phyloP scores from a whole-genome alignment of 2,888 invertebrate species.

The Lochmaea crataegi region DNA sequence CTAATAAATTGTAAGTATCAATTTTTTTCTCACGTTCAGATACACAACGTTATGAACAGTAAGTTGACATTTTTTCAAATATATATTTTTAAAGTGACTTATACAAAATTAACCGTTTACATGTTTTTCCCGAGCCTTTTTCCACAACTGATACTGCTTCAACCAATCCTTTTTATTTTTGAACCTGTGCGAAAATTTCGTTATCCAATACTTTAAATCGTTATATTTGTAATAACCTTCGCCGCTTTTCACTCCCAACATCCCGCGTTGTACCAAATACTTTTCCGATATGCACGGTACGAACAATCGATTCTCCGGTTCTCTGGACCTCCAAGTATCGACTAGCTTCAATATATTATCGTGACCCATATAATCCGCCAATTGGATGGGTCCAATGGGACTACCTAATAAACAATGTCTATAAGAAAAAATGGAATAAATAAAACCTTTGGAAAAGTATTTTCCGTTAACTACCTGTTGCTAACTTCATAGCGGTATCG shows the following conservation, averaged over 20 bases:
- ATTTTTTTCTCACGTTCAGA: not conserved
- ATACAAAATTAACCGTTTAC: not conserved
- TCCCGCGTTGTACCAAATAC: conserved; percentile 11
- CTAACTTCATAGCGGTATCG: conserved; percentile 24
- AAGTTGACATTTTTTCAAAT: not conserved
- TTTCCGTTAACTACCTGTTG: conserved; percentile 6
- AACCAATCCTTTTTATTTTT: conserved; percentile 29
- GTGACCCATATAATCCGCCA: conserved; percentile 28
- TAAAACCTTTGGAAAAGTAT: not conserved
- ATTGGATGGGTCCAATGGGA: conserved; percentile 24
- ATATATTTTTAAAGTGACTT: not conserved
- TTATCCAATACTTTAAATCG: conserved; percentile 28
- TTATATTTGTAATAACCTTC: conserved; percentile 31
- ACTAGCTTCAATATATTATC: conserved; percentile 17
- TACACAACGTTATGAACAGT: no score
- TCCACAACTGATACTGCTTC: conserved; percentile 27
- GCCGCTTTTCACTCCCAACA: conserved; percentile 22
- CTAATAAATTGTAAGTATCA: not conserved
- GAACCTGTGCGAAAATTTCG: conserved; percentile 12
- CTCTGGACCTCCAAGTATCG: conserved; percentile 5
- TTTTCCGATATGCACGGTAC: conserved; percentile 24
- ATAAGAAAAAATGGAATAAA: not conserved
- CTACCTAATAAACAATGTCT: not conserved
- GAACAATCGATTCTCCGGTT: conserved; percentile 25
- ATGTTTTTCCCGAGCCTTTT: not conserved